Evolutionary conservation across 1,140 invertebrate species (phyloP), one percentile per base, ranked within the genome.

Genomic region (Tenebrio molitor): DNA sequence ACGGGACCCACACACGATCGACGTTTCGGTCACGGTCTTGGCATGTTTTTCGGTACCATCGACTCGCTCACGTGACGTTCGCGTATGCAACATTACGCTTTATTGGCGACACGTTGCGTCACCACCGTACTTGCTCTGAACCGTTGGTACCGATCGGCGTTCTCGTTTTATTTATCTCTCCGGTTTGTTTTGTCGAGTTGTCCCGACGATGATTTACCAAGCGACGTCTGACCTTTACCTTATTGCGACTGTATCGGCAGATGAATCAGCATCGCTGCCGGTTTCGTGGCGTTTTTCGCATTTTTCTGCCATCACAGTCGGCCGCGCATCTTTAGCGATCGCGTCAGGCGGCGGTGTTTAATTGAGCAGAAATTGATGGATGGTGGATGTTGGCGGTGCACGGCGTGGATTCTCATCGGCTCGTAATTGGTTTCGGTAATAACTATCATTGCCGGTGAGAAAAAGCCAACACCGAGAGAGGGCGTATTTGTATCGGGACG

Each of bases 341-440:
- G 44, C 23, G 44, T 25, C 50, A 25, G 17, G 19, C 15, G 21
- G n/a, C 21, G 5, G 23, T 14, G 50, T 58, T 58, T 58, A 58
- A 58, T 58, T 58, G 50, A 58, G 21, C 50, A 58, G 50, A 58
- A 58, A 58, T 58, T 58, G 50, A 58, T 58, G 50, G 50, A 50
- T 21, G 44, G 44, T 19, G 16, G 44, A 58, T 58, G 50, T 58
- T 50, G 16, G 44, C 44, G 7, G 3, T 19, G 44, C 44, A 19
- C 44, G 44, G 16, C 44, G 44, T 50, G 44, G 15, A 50, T 25
- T 58, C 23, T 58, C 50, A 29, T 25, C 50, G 50, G 50, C 12
- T 17, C 42, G 42, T 58, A 58, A 58, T 58, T 58, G 50, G 15
- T 58, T 58, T 29, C 23, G 0, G 8, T 50, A 58, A 58, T 58